Conservation (phyloP, 2,797 vertebrate species). For the Enteromius argenteus region DNA sequence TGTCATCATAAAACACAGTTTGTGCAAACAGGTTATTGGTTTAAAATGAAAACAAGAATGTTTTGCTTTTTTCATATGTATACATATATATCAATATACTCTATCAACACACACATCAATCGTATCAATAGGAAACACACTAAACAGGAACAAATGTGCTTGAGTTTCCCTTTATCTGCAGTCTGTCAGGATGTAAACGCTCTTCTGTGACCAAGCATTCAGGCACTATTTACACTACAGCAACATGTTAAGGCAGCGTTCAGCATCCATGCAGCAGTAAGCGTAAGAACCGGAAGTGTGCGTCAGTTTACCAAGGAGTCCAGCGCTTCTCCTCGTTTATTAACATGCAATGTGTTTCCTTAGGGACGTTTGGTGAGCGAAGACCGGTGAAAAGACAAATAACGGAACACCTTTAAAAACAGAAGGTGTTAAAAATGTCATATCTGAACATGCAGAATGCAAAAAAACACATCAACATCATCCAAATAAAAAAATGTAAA, state of each 20-base stretch:
- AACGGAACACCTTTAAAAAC: conserved; percentile 24
- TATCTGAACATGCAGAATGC: conserved; percentile 7
- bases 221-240: conserved; percentile 31
- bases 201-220: neutral
- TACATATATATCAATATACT: conserved; percentile 34
- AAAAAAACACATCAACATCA: conserved; percentile 36
- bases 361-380: neutral
- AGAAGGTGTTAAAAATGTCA: neutral
- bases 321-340: neutral
- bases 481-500: neutral
- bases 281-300: conserved; percentile 22
- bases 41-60: conserved; percentile 45
- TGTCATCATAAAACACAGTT: conserved; percentile 29
- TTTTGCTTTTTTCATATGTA: conserved; percentile 22
- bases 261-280: conserved; percentile 20
- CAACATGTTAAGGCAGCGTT: conserved; percentile 29
- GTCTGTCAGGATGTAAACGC: conserved; percentile 32
- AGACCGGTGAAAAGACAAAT: conserved; percentile 4
- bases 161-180: conserved; percentile 10
- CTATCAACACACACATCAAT: conserved; percentile 35
- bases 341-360: conserved; percentile 15
- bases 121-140: conserved; percentile 17
- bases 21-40: conserved; percentile 40
- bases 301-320: neutral
- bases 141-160: conserved; percentile 38